Evolutionary conservation across 2,113 vertebrate species (phyloP).

Genomic region (Chaenocephalus aceratus): DNA sequence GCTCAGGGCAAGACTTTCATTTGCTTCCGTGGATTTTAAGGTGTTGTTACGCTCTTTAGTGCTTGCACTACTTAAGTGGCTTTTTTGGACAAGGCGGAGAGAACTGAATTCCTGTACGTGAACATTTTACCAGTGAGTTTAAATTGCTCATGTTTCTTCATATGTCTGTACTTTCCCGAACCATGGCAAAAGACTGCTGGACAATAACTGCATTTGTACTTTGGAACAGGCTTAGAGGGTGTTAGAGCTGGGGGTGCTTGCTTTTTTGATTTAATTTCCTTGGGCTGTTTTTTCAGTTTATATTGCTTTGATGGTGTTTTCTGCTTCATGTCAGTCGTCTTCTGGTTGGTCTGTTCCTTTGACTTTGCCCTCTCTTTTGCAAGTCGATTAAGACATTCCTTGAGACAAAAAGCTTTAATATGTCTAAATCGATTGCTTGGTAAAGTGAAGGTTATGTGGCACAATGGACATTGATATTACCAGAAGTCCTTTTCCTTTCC

Average conservation of each 20-base stretch:
- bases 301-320: slow-evolving; percentile 17
- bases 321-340: slow-evolving; percentile 2
- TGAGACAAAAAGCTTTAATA: slow-evolving; percentile 72
- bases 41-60: slow-evolving; percentile 23
- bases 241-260: neutral
- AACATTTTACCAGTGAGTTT: slow-evolving; percentile 67
- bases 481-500: slow-evolving; percentile 60
- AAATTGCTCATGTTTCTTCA: slow-evolving; percentile 78
- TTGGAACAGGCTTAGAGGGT: neutral
- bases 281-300: slow-evolving; percentile 6
- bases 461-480: slow-evolving; percentile 80
- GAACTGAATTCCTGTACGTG: slow-evolving; percentile 55
- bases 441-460: slow-evolving; percentile 65
- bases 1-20: neutral
- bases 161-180: slow-evolving; percentile 81
- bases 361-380: slow-evolving; percentile 28
- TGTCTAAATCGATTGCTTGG: slow-evolving; percentile 76
- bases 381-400: slow-evolving; percentile 55
- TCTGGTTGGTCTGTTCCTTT: neutral
- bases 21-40: slow-evolving; percentile 1
- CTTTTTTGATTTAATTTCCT: slow-evolving; percentile 39
- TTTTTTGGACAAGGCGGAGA: slow-evolving; percentile 16
- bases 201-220: slow-evolving; percentile 77
- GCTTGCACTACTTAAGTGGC: neutral
- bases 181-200: slow-evolving; percentile 73